phyloP scores from a whole-genome alignment of 2,888 invertebrate genomes.

The Drosophila melanosoma region DNA sequence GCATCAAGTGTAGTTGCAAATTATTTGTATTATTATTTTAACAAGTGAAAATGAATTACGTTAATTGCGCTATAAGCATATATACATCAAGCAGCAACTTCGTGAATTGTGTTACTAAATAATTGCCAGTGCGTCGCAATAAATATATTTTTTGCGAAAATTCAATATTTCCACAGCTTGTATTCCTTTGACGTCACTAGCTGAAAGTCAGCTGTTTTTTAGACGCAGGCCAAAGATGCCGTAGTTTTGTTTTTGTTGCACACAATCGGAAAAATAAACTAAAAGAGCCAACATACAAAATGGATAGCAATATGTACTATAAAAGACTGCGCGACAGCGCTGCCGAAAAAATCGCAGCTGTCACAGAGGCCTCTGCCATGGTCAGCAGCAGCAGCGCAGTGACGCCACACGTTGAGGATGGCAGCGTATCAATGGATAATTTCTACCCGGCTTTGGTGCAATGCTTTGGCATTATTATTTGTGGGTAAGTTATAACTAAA shows the following conservation, averaged over 20 bases:
- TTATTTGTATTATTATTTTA: conserved; percentile 11
- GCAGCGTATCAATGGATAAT: conserved; percentile 88
- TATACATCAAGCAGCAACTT: conserved; percentile 33
- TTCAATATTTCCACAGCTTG: conserved; percentile 54
- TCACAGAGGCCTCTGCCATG: conserved; percentile 33
- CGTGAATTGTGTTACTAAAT: conserved; percentile 44
- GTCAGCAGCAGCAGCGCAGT: conserved; percentile 31
- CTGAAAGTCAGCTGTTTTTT: conserved; percentile 55
- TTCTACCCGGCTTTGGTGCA: conserved; percentile 95
- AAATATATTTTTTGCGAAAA: conserved; percentile 53
- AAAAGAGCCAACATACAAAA: conserved; percentile 20
- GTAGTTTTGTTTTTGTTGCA: conserved; percentile 17
- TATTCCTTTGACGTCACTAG: conserved; percentile 64
- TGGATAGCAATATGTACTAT: conserved; percentile 82
- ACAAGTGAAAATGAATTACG: conserved; percentile 41
- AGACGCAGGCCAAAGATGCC: conserved; percentile 33
- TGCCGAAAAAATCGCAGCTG: conserved; percentile 13
- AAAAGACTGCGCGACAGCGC: conserved; percentile 51
- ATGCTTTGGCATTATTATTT: conserved; percentile 95
- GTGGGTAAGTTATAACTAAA: conserved; percentile 89
- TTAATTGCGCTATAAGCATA: conserved; percentile 50
- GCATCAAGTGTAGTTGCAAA: conserved; percentile 16
- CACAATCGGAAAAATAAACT: neutral
- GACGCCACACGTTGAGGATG: conserved; percentile 63
- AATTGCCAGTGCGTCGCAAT: conserved; percentile 21